Percentiles rank a stretch among this genome's conserved stretches.
phyloP scores from a whole-genome alignment of 2,113 vertebrate species.

The Paramisgurnus dabryanus region DNA sequence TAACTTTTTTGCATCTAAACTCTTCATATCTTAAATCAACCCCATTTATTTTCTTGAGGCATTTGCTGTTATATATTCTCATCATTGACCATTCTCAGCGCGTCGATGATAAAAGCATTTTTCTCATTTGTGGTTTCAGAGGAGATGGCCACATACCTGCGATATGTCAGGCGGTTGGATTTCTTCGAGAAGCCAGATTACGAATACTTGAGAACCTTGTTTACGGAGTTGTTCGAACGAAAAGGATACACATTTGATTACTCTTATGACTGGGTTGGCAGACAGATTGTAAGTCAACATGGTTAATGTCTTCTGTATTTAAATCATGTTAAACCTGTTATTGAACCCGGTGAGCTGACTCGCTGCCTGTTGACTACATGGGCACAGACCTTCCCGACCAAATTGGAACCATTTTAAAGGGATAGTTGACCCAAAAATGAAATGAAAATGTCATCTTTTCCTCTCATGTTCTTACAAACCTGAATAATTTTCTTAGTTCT shows the following conservation, averaged over 20 bases:
- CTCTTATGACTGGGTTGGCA: constrained; percentile 97
- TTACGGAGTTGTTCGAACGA: constrained; percentile 94
- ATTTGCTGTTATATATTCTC: neutral
- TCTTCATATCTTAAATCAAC: no score
- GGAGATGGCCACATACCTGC: constrained; percentile 98
- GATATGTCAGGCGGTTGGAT: constrained; percentile 93
- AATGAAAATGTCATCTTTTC: no score
- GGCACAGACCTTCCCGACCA: no score
- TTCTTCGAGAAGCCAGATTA: constrained; percentile 99
- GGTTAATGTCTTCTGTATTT: neutral
- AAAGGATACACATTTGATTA: constrained; percentile 98
- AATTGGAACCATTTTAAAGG: no score
- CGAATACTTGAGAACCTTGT: constrained; percentile 93
- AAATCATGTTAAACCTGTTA: neutral
- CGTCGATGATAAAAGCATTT: neutral
- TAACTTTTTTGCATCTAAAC: no score
- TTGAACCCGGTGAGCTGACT: neutral
- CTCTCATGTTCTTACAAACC: no score
- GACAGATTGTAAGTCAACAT: constrained; percentile 89
- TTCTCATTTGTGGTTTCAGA: constrained; percentile 74
- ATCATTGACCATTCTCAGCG: neutral
- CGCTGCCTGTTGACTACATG: neutral
- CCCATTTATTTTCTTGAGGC: no score
- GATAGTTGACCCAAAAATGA: no score
- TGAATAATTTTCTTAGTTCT: no score